Conservation (phyloP, 2,113 vertebrate genomes). For the Ceyx margarethae region DNA sequence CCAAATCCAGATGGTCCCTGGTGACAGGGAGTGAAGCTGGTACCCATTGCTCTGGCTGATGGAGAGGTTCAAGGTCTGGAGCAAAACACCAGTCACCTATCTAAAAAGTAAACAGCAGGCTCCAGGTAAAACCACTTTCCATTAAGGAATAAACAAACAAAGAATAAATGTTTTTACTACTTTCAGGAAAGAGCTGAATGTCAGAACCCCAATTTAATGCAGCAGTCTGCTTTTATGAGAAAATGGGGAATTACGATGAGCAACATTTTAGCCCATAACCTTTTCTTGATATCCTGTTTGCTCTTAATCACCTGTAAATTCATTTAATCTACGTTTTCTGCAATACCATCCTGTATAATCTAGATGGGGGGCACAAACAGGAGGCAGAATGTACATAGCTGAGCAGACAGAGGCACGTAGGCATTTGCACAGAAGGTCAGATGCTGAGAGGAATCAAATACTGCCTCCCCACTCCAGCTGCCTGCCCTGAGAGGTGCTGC, state of each 20-base stretch:
- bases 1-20: background rate
- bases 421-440: conserved; percentile 42
- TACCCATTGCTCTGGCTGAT: background rate
- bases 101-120: background rate
- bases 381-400: background rate
- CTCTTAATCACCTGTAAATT: conserved; percentile 28
- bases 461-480: background rate
- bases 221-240: background rate
- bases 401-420: background rate
- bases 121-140: background rate
- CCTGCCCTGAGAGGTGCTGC: background rate
- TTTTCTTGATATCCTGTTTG: conserved; percentile 53
- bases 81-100: background rate
- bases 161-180: background rate
- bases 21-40: background rate
- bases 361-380: rapidly evolving
- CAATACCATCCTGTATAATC: conserved; percentile 25
- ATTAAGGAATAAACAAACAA: background rate
- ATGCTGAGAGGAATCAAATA: conserved; percentile 23
- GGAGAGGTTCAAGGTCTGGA: background rate
- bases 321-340: conserved; percentile 23
- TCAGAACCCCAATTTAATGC: background rate
- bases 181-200: background rate
- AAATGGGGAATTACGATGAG: background rate
- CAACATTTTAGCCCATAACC: conserved; percentile 10